Conservation (phyloP, 2,113 vertebrate genomes). For the Anseranas semipalmata region DNA sequence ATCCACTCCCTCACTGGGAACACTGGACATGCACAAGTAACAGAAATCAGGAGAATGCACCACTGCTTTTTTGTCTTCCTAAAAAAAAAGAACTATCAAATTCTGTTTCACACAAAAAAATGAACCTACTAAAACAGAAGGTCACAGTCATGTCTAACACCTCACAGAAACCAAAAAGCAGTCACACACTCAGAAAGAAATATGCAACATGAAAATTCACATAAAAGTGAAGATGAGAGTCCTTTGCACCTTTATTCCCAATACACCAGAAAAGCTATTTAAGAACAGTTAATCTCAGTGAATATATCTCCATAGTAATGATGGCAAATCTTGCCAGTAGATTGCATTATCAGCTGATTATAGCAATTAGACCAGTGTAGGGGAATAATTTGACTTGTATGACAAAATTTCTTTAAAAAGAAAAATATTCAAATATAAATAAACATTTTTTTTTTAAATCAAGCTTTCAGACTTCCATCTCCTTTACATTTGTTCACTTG, state of each 20-base stretch:
- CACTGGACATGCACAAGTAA: not conserved
- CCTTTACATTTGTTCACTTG: not conserved
- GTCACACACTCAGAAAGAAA: not conserved
- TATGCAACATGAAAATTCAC: not conserved
- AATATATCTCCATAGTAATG: slow-evolving; percentile 35
- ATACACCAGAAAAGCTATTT: not conserved
- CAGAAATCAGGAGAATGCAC: not conserved
- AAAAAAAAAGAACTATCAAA: not conserved
- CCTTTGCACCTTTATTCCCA: not conserved
- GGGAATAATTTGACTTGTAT: not conserved
- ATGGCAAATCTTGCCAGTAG: not conserved
- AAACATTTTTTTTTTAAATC: not conserved
- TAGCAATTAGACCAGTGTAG: not conserved
- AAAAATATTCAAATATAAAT: not conserved
- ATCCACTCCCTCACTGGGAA: not conserved
- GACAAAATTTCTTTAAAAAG: not conserved
- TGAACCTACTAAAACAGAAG: not conserved
- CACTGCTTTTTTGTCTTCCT: not conserved
- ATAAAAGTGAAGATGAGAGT: not conserved
- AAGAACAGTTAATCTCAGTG: slow-evolving; percentile 7
- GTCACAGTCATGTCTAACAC: not conserved
- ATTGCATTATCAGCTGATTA: slow-evolving; percentile 17
- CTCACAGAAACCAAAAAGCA: not conserved
- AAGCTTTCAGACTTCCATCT: not conserved
- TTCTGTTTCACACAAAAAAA: not conserved